Evolutionary conservation across 2,797 vertebrate genomes (phyloP).

Genomic region (Okamejei kenojei): DNA sequence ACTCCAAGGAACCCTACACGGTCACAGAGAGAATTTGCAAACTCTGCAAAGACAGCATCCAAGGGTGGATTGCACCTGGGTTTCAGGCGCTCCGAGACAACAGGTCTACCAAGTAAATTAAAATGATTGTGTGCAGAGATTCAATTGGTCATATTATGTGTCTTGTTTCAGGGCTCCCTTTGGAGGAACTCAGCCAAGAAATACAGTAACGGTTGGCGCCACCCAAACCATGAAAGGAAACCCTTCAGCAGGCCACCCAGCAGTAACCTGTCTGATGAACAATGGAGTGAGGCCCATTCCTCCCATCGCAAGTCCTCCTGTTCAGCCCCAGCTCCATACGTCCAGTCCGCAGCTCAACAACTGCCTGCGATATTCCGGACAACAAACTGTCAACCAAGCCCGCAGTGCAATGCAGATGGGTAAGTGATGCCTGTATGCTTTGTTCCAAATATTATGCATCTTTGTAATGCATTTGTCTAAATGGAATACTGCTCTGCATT

Average conservation of each 20-base stretch:
- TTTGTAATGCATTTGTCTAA: background rate
- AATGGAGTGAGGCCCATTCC: slow-evolving; percentile 60
- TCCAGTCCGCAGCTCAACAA: slow-evolving; percentile 70
- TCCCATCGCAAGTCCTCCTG: slow-evolving; percentile 64
- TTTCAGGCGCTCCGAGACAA: no score
- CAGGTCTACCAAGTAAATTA: no score
- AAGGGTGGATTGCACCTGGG: no score
- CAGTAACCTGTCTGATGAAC: slow-evolving; percentile 54
- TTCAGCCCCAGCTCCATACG: slow-evolving; percentile 59
- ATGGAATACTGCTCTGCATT: background rate
- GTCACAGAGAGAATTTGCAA: no score
- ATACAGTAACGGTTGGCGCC: slow-evolving; percentile 58
- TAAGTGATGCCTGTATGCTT: slow-evolving; percentile 49
- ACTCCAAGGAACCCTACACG: no score
- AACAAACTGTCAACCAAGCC: slow-evolving; percentile 63
- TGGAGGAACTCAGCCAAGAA: slow-evolving; percentile 67
- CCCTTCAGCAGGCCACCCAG: slow-evolving; percentile 50
- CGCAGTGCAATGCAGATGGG: slow-evolving; percentile 75
- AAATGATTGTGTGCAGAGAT: background rate
- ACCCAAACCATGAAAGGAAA: slow-evolving; percentile 49
- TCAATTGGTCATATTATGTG: background rate
- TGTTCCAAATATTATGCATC: background rate
- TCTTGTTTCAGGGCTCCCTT: slow-evolving; percentile 70
- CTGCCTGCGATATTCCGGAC: slow-evolving; percentile 72
- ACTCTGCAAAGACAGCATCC: no score